Percentiles rank a stretch among this genome's conserved stretches.
Evolutionary conservation across 1,140 invertebrate genomes (phyloP).

Genomic region (Pogonomyrmex barbatus): DNA sequence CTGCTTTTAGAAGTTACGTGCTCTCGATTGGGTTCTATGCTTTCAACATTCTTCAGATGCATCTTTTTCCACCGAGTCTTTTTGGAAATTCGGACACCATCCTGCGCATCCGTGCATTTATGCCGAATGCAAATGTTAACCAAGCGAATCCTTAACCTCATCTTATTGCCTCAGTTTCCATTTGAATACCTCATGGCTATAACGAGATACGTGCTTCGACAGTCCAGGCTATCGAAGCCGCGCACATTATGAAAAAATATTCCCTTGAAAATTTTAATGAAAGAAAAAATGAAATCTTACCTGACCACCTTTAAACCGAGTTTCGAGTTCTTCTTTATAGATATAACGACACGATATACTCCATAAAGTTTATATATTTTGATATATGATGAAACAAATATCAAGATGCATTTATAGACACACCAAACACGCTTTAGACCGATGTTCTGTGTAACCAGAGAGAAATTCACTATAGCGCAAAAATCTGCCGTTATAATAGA

Average conservation of each 20-base stretch:
- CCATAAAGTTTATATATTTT: neutral
- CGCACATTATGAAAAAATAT: neutral
- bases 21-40: neutral
- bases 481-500: no score
- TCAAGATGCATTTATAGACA: no score
- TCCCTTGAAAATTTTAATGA: neutral
- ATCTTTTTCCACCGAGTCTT: conserved; percentile 16
- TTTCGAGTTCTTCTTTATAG: neutral
- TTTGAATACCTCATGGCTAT: neutral
- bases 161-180: neutral
- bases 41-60: neutral
- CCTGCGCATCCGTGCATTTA: conserved; percentile 6
- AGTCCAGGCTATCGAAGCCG: conserved; percentile 37
- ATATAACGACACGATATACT: neutral
- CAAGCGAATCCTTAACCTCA: conserved; percentile 40
- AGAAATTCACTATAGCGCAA: neutral
- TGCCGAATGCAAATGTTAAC: conserved; percentile 39
- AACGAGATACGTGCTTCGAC: conserved; percentile 3
- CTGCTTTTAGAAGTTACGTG: conserved; percentile 15
- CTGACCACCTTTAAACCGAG: neutral
- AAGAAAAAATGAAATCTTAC: conserved; percentile 48
- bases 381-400: no score
- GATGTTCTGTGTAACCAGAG: neutral
- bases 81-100: neutral
- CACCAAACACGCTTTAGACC: no score